Evolutionary conservation across 2,888 invertebrate species (phyloP), one percentile per base, ranked within the genome.

Genomic region (Copidosoma aretas): DNA sequence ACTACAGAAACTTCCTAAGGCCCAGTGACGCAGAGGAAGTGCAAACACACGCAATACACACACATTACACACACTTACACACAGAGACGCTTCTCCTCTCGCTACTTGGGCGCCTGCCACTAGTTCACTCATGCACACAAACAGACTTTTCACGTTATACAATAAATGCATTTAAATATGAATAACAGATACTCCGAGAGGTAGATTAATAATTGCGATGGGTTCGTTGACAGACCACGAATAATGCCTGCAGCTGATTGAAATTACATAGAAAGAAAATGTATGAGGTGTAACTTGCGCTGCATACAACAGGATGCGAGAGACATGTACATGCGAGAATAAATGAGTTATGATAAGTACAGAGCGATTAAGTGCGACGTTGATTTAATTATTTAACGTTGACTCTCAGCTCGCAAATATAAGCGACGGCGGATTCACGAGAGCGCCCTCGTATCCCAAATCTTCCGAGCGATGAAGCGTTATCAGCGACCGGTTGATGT

Each of bases 81-180:
- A 73, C 79, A 79, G 79, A 32, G 32, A 32, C 32, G 32, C 32
- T 32, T 8, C 32, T 32, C 32, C 8, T 32, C 4, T 3, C 32
- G 32, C 32, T 8, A 32, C 32, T 32, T 32, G 32, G 32, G 8
- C 8, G 8, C 32, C 32, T 81, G 79, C 83, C 83, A 84, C 83
- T 84, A 84, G 83, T 84, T 84, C 83, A 84, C 83, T 83, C 82
- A 82, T 79, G 83, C 83, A 84, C 83, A 83, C 82, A 77, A 8
- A 10, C 77, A 77, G 60, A 60, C 67, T 61, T 71, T 66, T 64
- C 68, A 65, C 64, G n/a, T 58, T 61, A 60, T 66, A 60, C 49
- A 68, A 64, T 60, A 19, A 64, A 59, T 60, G 54, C 41, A 53
- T 25, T 25, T 65, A 58, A 73, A 1, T 14, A 14, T 8, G 4